These are phyloP conservation scores for Rafetus swinhoei DNA, from an alignment of 2,113 vertebrate species.

Conservation along the genomic window DNA sequence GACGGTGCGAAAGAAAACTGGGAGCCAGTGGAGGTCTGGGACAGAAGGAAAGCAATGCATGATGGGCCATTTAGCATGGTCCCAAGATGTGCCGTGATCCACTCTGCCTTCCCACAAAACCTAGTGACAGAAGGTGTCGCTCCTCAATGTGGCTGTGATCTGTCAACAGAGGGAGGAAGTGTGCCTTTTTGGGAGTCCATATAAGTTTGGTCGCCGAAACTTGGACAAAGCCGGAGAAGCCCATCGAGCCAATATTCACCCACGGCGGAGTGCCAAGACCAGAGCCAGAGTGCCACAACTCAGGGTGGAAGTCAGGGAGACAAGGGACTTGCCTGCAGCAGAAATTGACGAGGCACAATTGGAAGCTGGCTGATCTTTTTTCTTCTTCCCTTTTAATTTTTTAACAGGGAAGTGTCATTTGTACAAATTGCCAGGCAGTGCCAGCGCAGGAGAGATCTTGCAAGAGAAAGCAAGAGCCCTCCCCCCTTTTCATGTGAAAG, in stretches of 20 bases:
- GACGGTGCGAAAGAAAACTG: too few relatives aligned
- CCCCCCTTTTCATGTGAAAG: constrained; percentile 63
- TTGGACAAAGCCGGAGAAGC: background rate
- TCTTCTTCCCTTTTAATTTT: background rate
- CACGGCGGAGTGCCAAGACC: accelerated
- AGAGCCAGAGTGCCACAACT: background rate
- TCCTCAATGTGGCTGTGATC: too few relatives aligned
- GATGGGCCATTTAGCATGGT: too few relatives aligned
- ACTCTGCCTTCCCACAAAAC: too few relatives aligned
- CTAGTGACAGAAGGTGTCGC: too few relatives aligned
- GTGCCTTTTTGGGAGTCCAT: too few relatives aligned
- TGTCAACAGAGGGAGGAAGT: too few relatives aligned
- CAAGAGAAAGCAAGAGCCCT: constrained; percentile 62
- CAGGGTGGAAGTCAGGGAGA: background rate
- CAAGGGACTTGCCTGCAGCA: constrained; percentile 6
- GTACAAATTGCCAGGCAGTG: constrained; percentile 66
- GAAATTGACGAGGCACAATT: constrained; percentile 11
- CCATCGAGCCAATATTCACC: accelerated
- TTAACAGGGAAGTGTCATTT: constrained; percentile 59
- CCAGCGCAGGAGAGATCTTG: constrained; percentile 56
- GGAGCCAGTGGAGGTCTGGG: too few relatives aligned
- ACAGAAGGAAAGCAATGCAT: too few relatives aligned
- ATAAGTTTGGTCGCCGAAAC: too few relatives aligned
- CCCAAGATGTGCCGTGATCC: too few relatives aligned
- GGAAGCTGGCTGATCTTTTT: constrained; percentile 39